Percentiles rank a stretch among this genome's conserved stretches.
Conservation (phyloP, 1,140 invertebrate species). For the Musca vetustissima region DNA sequence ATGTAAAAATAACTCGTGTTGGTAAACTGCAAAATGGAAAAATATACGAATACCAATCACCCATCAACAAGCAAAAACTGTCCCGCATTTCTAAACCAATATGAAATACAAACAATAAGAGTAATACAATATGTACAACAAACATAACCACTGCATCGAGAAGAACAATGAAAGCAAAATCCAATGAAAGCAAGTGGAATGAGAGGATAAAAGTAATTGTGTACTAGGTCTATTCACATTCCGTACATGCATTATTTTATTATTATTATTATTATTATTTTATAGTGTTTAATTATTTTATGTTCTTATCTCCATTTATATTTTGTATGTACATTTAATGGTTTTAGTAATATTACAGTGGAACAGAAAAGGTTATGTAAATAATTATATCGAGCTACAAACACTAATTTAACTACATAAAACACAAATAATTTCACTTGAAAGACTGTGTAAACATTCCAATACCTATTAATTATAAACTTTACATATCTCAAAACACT, state of each 20-base stretch:
- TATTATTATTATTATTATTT: background rate
- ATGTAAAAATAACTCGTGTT: background rate
- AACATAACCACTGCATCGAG: too few species aligned
- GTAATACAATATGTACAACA: background rate
- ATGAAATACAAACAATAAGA: conserved; percentile 28
- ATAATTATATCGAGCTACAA: conserved; percentile 31
- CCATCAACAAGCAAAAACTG: conserved; percentile 25
- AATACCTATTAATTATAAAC: too few species aligned
- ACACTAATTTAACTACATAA: conserved; percentile 30
- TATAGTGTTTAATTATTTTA: too few species aligned
- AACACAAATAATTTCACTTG: conserved; percentile 28
- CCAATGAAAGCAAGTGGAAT: background rate
- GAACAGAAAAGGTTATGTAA: conserved; percentile 29
- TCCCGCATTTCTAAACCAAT: conserved; percentile 18
- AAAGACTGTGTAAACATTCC: too few species aligned
- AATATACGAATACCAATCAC: conserved; percentile 18
- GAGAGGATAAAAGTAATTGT: background rate
- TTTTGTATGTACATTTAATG: too few species aligned
- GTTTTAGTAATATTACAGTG: conserved; percentile 32
- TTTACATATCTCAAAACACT: too few species aligned
- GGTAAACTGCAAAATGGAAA: conserved; percentile 19
- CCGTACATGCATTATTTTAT: too few species aligned
- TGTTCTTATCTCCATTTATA: too few species aligned
- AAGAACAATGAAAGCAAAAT: too few species aligned
- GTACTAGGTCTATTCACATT: background rate